Evolutionary conservation across 2,113 vertebrate species (phyloP).

Genomic region (Mustela lutreola): DNA sequence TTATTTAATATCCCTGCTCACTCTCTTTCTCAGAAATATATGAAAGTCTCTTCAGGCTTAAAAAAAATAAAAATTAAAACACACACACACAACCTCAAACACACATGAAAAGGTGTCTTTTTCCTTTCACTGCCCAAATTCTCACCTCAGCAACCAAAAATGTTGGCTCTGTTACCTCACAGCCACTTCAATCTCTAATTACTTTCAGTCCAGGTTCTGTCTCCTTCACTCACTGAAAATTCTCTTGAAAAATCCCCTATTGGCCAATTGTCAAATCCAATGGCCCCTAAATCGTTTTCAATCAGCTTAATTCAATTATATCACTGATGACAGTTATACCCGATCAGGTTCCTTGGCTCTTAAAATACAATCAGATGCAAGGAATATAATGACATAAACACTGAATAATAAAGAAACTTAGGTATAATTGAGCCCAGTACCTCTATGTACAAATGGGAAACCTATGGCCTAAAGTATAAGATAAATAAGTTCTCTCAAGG

Average conservation of each 20-base stretch:
- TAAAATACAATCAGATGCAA: constrained; percentile 31
- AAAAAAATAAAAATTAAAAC: not conserved
- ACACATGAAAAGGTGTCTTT: not conserved
- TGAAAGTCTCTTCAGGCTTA: not conserved
- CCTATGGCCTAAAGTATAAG: not conserved
- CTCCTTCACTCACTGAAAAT: not conserved
- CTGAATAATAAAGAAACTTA: not conserved
- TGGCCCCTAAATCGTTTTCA: not conserved
- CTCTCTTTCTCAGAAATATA: not conserved
- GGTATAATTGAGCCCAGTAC: not conserved
- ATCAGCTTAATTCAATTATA: not conserved
- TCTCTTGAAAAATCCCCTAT: not conserved
- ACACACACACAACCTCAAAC: not conserved
- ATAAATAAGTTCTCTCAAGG: not conserved
- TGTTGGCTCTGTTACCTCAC: not conserved
- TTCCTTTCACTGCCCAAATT: not conserved
- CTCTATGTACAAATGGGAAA: not conserved
- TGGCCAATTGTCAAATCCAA: not conserved
- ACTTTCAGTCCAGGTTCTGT: not conserved
- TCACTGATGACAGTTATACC: not conserved
- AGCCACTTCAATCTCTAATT: not conserved
- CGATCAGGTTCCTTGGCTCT: not conserved
- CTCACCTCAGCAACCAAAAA: not conserved
- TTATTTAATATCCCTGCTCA: not conserved
- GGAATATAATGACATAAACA: not conserved